These are phyloP conservation scores for Entelurus aequoreus DNA, from an alignment of 2,113 vertebrate species.

Conservation along the genomic window DNA sequence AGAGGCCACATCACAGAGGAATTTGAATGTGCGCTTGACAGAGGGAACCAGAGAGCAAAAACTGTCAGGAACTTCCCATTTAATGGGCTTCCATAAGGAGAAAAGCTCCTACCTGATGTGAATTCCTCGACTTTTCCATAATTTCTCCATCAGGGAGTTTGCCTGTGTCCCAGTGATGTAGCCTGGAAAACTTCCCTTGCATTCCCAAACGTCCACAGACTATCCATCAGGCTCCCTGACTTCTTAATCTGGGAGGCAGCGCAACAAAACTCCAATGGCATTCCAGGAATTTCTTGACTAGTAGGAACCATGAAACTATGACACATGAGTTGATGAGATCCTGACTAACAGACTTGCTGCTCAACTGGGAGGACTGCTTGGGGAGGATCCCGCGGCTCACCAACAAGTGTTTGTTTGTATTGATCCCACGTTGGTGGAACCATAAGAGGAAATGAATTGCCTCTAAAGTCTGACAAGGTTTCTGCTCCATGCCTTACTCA, in stretches of 20 bases:
- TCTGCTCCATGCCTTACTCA: conserved; percentile 28
- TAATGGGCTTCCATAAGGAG: conserved; percentile 2
- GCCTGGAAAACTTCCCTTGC: background rate
- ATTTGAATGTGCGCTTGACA: conserved; percentile 40
- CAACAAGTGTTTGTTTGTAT: conserved; percentile 31
- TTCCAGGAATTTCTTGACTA: conserved; percentile 56
- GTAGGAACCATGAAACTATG: conserved; percentile 32
- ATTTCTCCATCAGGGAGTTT: background rate
- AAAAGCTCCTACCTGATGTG: background rate
- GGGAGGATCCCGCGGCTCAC: conserved; percentile 4
- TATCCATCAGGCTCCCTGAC: conserved; percentile 7
- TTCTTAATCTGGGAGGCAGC: background rate
- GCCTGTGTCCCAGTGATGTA: too few relatives aligned
- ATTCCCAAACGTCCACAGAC: conserved; percentile 14
- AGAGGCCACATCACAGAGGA: conserved; percentile 49
- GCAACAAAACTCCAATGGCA: conserved; percentile 13
- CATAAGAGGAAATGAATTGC: conserved; percentile 39
- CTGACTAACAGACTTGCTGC: too few relatives aligned
- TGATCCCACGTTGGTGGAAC: conserved; percentile 30
- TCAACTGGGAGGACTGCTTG: conserved; percentile 23
- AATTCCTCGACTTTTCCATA: conserved; percentile 24
- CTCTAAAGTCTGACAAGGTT: conserved; percentile 8
- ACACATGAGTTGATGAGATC: conserved; percentile 35
- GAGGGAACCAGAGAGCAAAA: conserved; percentile 19
- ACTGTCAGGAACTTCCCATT: conserved; percentile 49